A percentile compares a stretch with the other conserved stretches of the same genome.
These are phyloP conservation scores for Leiothrix lutea DNA, from an alignment of 2,113 vertebrate genomes.

Conservation along the genomic window DNA sequence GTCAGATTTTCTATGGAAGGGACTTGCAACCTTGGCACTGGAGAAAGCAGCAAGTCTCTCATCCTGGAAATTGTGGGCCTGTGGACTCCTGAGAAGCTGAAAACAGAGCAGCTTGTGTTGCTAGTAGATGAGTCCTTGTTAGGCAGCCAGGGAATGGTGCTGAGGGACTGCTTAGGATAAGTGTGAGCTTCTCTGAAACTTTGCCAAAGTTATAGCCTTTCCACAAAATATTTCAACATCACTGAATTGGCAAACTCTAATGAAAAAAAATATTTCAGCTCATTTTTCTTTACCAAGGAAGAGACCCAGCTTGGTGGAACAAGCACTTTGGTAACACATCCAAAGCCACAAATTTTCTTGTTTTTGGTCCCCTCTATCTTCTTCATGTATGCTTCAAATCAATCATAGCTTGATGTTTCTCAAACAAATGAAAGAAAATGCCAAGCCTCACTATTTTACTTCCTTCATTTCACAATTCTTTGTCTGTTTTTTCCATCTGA, in stretches of 20 bases:
- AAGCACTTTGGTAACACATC: background rate
- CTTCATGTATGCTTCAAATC: background rate
- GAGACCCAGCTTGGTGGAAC: background rate
- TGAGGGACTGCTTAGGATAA: background rate
- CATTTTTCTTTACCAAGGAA: background rate
- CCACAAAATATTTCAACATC: background rate
- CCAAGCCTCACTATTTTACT: background rate
- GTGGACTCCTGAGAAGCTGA: background rate
- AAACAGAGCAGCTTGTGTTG: background rate
- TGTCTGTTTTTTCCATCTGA: background rate
- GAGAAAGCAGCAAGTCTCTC: background rate
- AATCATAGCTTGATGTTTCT: background rate
- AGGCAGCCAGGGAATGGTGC: background rate
- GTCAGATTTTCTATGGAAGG: background rate
- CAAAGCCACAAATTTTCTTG: background rate
- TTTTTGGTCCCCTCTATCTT: background rate
- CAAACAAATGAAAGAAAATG: background rate
- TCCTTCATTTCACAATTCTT: background rate
- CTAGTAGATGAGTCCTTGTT: background rate
- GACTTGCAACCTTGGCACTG: background rate
- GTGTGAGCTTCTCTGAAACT: background rate
- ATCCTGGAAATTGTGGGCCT: background rate
- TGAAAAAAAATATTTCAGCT: background rate
- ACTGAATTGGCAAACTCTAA: background rate
- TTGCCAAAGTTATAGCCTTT: background rate